Evolutionary conservation across 2,797 vertebrate genomes (phyloP).

Genomic region (Zalophus californianus): DNA sequence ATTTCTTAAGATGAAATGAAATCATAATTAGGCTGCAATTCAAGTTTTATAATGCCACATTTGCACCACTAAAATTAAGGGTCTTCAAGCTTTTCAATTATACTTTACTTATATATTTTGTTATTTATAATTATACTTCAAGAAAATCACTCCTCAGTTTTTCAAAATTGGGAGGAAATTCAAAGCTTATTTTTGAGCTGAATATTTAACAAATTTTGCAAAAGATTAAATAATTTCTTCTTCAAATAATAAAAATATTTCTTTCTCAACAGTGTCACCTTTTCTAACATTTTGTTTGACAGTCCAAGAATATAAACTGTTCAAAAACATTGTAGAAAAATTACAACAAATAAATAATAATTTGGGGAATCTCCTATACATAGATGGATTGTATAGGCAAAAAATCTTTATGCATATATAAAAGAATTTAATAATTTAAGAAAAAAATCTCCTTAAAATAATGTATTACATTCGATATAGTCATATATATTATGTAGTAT

Average conservation of each 20-base stretch:
- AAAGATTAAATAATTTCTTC: neutral
- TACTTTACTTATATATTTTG: conserved; percentile 59
- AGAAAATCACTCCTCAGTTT: neutral
- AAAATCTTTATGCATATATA: neutral
- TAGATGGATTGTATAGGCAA: neutral
- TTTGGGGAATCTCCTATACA: neutral
- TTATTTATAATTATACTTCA: conserved; percentile 44
- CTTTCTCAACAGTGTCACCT: neutral
- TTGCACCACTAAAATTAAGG: conserved; percentile 73
- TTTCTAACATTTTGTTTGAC: neutral
- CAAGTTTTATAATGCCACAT: conserved; percentile 51
- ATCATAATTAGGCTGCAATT: conserved; percentile 73
- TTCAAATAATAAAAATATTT: neutral
- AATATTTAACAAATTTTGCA: neutral
- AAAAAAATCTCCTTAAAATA: neutral
- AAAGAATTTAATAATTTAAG: neutral
- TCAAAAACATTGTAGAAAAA: neutral
- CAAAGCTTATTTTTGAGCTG: neutral
- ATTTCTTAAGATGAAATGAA: conserved; percentile 64
- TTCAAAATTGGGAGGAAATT: neutral
- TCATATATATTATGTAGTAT: neutral
- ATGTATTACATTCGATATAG: neutral
- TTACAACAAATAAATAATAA: neutral
- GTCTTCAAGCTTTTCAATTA: conserved; percentile 65
- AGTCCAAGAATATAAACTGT: neutral